A percentile compares a stretch with the other conserved stretches of the same genome.
These are phyloP conservation scores for Ficedula albicollis DNA, from an alignment of 2,797 vertebrate species.

Conservation along the genomic window DNA sequence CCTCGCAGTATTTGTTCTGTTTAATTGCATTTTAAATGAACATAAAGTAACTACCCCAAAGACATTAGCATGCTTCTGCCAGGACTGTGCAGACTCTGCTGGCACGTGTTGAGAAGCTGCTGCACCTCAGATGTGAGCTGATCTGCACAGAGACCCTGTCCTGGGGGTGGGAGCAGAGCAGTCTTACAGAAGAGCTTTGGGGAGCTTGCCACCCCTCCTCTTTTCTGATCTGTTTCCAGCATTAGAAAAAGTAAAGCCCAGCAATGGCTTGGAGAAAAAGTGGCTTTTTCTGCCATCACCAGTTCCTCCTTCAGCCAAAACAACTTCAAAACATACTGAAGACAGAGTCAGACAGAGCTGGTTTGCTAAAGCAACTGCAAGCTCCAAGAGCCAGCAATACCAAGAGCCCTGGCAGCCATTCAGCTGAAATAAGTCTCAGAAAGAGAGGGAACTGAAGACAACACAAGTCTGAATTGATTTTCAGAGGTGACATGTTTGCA, in stretches of 20 bases:
- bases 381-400: background rate
- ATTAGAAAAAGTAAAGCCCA: background rate
- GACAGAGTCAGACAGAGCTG: background rate
- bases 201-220: background rate
- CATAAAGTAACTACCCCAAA: constrained; percentile 24
- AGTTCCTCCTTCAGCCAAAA: constrained; percentile 7
- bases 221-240: background rate
- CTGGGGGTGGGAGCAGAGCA: background rate
- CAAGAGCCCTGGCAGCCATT: constrained; percentile 6
- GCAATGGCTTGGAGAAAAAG: background rate
- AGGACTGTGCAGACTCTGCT: background rate
- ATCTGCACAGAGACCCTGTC: background rate
- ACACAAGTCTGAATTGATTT: background rate
- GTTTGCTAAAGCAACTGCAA: background rate
- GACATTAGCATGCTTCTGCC: background rate
- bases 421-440: constrained; percentile 20
- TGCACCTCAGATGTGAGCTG: background rate
- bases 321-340: constrained; percentile 14
- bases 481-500: background rate
- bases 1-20: constrained; percentile 60
- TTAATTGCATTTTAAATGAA: constrained; percentile 71
- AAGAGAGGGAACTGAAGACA: background rate
- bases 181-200: background rate
- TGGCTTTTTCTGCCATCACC: background rate
- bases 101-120: background rate